Base-by-base conservation (phyloP, 2,797 vertebrate genomes). In the Acipenser oxyrinchus region DNA sequence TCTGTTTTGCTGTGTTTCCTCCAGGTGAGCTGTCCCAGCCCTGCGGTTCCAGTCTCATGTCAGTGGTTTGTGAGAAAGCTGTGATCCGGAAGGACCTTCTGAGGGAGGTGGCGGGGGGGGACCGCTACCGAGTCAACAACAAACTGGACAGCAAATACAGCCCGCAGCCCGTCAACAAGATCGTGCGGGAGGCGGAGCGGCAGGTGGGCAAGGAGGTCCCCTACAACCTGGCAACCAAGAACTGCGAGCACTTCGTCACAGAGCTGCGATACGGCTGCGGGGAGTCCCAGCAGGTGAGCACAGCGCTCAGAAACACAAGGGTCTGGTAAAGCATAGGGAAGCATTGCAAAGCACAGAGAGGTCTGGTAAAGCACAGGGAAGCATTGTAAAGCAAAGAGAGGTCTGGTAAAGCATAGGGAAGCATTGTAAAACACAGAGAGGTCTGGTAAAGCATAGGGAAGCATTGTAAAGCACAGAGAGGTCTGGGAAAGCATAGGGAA, bases 241-340 rank as follows among this genome's bases (percentile, higher is more conserved):
- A 95, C 85, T 96, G 94, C 3, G 94, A 95, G 74, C 94, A 96
- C 79, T 95, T 95, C 18, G 94, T 73, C 62, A 96, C 83, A 0
- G 84, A 89, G 18, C 75, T 95, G 69, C 88, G 94, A 68, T 95
- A 94, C 0, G 92, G 92, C 1, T 82, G 89, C 11, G 5, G 88
- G 0, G 83, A 88, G 68, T 93, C 91, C 6, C 87, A 88, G 6
- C 93, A 95, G 92, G 90, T 91, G 62, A 0, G 71, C 67, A 6
- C 48, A 4, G 23, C 0, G 23, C 23, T 37, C 2, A 37, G 23
- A 37, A 37, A 37, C 23, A 37, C 23, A 18, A n/a, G n/a, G 23
- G 23, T 37, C 1, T 1, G 23, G 23, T 37, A 37, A 37, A 37
- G 23, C 23, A 37, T 4, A 37, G 23, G 23, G 23, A 37, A 37